These are phyloP conservation scores for Epizoanthus fatuus DNA, from an alignment of 92 coral and sea anemone species.

Conservation along the genomic window DNA sequence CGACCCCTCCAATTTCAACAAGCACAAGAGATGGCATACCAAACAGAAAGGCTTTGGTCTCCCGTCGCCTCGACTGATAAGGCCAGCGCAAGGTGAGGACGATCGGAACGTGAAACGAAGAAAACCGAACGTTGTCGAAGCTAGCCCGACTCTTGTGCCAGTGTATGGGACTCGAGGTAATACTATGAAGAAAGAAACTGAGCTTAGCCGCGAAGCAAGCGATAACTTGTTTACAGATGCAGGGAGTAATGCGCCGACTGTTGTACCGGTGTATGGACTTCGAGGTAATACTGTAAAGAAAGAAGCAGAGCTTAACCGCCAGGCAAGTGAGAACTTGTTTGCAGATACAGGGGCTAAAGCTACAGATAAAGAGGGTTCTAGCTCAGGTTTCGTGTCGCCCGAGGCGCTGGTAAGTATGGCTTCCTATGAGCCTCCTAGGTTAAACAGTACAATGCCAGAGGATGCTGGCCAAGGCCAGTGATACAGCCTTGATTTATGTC, in stretches of 20 bases:
- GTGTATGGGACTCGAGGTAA: constrained; percentile 41
- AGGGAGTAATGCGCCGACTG: constrained; percentile 1
- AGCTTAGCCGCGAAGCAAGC: constrained; percentile 10
- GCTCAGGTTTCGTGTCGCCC: constrained; percentile 77
- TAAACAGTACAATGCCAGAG: background rate
- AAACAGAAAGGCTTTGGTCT: constrained; percentile 81
- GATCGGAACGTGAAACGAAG: constrained; percentile 36
- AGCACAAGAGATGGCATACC: constrained; percentile 98
- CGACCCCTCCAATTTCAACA: constrained; percentile 99
- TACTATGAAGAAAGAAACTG: constrained; percentile 34
- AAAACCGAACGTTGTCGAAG: constrained; percentile 13
- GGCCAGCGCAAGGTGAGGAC: constrained; percentile 31
- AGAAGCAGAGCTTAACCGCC: constrained; percentile 56
- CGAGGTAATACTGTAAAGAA: background rate
- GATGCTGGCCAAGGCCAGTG: background rate
- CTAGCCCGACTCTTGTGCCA: constrained; percentile 25
- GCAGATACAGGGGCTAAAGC: constrained; percentile 67
- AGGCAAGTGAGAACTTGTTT: constrained; percentile 77
- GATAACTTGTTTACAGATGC: constrained; percentile 26
- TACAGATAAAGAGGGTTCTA: constrained; percentile 66
- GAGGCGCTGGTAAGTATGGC: constrained; percentile 85
- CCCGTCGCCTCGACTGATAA: constrained; percentile 52
- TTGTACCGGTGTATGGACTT: constrained; percentile 13
- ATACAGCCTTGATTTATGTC: background rate
- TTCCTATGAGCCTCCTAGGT: constrained; percentile 17